These are phyloP conservation scores for Chaetophractus vellerosus DNA, from an alignment of 2,797 vertebrate species.

Conservation along the genomic window DNA sequence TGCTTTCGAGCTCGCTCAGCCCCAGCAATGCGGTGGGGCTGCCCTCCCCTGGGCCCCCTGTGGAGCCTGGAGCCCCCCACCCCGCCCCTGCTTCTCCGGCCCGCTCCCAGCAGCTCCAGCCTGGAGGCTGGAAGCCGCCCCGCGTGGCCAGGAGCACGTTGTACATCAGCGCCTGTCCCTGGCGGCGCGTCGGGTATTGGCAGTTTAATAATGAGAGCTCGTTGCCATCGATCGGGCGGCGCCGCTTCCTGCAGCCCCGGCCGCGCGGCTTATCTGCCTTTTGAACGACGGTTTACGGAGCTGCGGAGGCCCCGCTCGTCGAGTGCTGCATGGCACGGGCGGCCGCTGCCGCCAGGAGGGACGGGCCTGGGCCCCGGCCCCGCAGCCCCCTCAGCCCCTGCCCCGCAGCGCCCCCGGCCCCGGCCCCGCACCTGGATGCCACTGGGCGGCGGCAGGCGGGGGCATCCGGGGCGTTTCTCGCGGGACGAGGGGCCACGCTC, in stretches of 20 bases:
- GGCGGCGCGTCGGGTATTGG: conserved; percentile 85
- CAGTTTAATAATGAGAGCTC: conserved; percentile 90
- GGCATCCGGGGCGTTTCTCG: too few relatives aligned
- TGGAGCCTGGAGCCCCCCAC: conserved; percentile 23
- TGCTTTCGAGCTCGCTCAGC: too few relatives aligned
- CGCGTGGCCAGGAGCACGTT: conserved; percentile 62
- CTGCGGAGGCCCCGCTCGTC: conserved; percentile 63
- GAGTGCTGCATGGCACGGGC: conserved; percentile 61
- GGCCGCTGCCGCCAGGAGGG: conserved; percentile 60
- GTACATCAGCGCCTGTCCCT: conserved; percentile 68
- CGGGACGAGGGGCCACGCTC: not conserved
- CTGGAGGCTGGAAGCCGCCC: conserved; percentile 73
- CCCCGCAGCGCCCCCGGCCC: too few relatives aligned
- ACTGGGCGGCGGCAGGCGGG: too few relatives aligned
- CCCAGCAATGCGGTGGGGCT: too few relatives aligned
- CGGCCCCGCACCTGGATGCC: not conserved
- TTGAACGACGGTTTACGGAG: conserved; percentile 62
- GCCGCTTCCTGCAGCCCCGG: conserved; percentile 32
- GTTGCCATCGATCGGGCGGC: conserved; percentile 83
- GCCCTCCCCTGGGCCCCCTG: too few relatives aligned
- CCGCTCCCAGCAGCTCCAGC: not conserved
- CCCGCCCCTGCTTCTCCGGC: not conserved
- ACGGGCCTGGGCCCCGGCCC: too few relatives aligned
- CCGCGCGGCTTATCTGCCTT: conserved; percentile 73
- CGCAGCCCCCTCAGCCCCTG: too few relatives aligned